A percentile compares a stretch with the other conserved stretches of the same genome.
Conservation (phyloP, 2,888 invertebrate genomes). For the Ichneumon xanthorius region DNA sequence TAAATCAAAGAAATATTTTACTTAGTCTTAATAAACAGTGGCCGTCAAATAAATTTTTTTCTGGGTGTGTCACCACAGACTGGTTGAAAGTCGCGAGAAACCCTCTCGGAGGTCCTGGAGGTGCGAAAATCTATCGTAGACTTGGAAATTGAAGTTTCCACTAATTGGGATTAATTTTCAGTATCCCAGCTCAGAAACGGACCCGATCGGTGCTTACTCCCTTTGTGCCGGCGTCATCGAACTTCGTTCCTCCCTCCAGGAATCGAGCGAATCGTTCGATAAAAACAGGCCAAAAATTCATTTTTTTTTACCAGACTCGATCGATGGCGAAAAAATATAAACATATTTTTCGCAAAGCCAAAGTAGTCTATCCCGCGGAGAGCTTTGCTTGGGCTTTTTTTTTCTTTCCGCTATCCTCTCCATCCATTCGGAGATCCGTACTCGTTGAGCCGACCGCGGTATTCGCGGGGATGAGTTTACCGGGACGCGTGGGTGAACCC, state of each 20-base stretch:
- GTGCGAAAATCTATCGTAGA: slow-evolving; percentile 51
- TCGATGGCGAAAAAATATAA: slow-evolving; percentile 1
- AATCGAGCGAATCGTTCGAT: neutral
- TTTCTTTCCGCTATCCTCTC: slow-evolving; percentile 15
- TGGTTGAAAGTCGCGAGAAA: slow-evolving; percentile 55
- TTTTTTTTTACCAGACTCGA: neutral
- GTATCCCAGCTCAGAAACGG: slow-evolving; percentile 15
- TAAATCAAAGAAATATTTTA: too few relatives aligned
- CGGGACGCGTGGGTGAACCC: slow-evolving; percentile 74
- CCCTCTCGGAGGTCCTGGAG: neutral
- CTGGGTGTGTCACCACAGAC: slow-evolving; percentile 37
- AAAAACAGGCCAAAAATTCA: neutral
- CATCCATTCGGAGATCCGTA: slow-evolving; percentile 73
- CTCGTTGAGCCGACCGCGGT: slow-evolving; percentile 72
- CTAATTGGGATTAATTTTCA: slow-evolving; percentile 64
- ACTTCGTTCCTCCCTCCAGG: neutral
- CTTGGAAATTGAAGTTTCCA: slow-evolving; percentile 66
- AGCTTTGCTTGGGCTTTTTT: slow-evolving; percentile 66
- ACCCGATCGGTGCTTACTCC: neutral
- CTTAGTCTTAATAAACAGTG: too few relatives aligned
- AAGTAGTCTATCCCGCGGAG: slow-evolving; percentile 32
- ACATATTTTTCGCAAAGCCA: slow-evolving; percentile 52
- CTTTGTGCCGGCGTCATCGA: neutral
- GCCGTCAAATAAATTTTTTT: too few relatives aligned
- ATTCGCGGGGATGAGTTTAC: slow-evolving; percentile 62